Base-by-base conservation (phyloP, 2,888 invertebrate genomes). In the Latrodectus elegans region DNA sequence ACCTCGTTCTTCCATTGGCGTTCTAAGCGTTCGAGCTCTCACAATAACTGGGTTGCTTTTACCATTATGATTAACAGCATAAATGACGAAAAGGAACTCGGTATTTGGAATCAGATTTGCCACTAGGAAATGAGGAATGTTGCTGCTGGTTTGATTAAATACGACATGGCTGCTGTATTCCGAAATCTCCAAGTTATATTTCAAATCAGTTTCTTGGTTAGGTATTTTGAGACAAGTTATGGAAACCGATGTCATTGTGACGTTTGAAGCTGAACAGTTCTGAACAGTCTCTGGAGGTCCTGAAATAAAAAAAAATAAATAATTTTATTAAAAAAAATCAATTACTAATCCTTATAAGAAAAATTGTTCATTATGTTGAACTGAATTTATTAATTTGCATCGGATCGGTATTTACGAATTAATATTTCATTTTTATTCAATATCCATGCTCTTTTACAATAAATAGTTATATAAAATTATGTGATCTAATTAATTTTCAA, bases 251-350 rank as follows among this genome's bases (percentile, higher is more conserved):
- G 89, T 75, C 60, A 83, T 87, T 1, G 89, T 90, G 51, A 86
- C 84, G 51, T 90, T 90, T n/a, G 85, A 70, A 12, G 89, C 26
- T 10, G 89, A 84, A 74, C 90, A 90, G 75, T 90, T 89, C 71
- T 89, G 83, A 4, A 89, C 89, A 12, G 88, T 67, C 60, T 86
- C 89, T 15, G 90, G 90, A 1, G 90, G 85, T 15, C 89, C 90
- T 90, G 67, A 22, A 49, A 38, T n/a, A 74, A 15, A 8, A 60
- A 15, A 60, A 15, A 15, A 11, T 12, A 10, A 60, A 60, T 60
- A 60, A 60, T 11, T 60, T 60, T 10, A 60, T 60, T 0, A 38
- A 6, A 38, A 6, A 38, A 38, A 38, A 6, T 4, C 38, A 38
- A 0, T 38, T 22, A 22, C 22, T 22, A 22, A 22, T 22, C 22